Conservation (phyloP, 2,113 vertebrate genomes). For the Hydrochoerus hydrochaeris region DNA sequence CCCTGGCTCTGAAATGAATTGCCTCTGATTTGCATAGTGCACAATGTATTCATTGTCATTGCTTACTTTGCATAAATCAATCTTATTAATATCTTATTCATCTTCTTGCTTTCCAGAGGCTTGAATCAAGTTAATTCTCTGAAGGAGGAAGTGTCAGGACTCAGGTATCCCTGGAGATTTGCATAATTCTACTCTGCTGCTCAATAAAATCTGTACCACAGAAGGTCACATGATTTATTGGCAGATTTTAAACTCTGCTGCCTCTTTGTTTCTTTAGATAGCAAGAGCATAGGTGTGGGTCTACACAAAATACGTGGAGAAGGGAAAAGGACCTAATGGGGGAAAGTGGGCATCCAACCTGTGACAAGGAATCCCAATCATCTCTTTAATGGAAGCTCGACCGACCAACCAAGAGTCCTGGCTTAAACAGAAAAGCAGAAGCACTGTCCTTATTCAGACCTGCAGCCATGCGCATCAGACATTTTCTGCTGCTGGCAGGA, state of each 20-base stretch:
- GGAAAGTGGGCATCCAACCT: background rate
- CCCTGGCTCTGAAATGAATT: slow-evolving; percentile 51
- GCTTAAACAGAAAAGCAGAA: background rate
- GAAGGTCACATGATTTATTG: slow-evolving; percentile 80
- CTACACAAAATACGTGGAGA: background rate
- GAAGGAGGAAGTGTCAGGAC: slow-evolving; percentile 79
- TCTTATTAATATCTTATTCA: slow-evolving; percentile 83
- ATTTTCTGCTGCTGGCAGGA: background rate
- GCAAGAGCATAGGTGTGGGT: background rate
- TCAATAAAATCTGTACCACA: slow-evolving; percentile 81
- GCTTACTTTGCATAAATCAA: slow-evolving; percentile 85
- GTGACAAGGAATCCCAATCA: background rate
- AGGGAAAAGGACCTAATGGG: background rate
- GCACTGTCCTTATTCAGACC: background rate
- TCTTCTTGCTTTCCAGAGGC: slow-evolving; percentile 76
- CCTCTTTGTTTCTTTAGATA: slow-evolving; percentile 33
- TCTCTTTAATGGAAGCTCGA: background rate
- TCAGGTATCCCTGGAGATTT: slow-evolving; percentile 74
- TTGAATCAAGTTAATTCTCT: slow-evolving; percentile 85
- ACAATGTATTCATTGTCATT: slow-evolving; percentile 80
- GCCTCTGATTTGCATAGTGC: slow-evolving; percentile 82
- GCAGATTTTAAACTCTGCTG: slow-evolving; percentile 77
- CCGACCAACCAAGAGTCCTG: background rate
- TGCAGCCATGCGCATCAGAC: background rate
- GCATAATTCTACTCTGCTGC: slow-evolving; percentile 81